These are phyloP conservation scores for Andrena marginata DNA, from an alignment of 2,888 invertebrate species.

Conservation along the genomic window DNA sequence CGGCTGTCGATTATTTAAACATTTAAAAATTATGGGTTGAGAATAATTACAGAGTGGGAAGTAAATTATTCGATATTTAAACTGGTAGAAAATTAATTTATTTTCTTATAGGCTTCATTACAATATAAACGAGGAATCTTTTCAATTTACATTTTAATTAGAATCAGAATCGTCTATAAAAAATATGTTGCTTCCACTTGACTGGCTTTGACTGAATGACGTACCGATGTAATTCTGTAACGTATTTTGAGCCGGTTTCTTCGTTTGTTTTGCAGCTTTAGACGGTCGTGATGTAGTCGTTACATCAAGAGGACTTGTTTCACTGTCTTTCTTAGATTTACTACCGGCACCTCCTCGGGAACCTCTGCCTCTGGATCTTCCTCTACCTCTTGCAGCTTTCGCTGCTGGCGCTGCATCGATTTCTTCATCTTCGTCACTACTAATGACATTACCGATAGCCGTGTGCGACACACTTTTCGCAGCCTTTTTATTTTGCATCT, in stretches of 20 bases:
- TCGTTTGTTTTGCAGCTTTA: background rate
- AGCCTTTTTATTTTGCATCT: background rate
- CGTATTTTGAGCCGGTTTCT: background rate
- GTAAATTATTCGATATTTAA: background rate
- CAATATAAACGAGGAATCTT: background rate
- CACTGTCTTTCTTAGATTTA: constrained; percentile 16
- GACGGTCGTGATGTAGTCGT: background rate
- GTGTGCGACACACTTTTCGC: background rate
- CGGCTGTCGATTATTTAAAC: background rate
- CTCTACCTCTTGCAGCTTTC: constrained; percentile 49
- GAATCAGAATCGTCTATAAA: constrained; percentile 38
- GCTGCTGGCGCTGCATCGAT: background rate
- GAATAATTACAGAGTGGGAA: background rate
- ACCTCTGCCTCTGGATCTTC: constrained; percentile 42
- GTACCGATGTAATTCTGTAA: background rate
- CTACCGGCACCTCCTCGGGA: constrained; percentile 46
- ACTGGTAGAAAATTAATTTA: constrained; percentile 17
- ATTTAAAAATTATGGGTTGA: background rate
- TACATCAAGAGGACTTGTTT: background rate
- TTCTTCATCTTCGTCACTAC: constrained; percentile 35
- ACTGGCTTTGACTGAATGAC: background rate
- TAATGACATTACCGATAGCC: background rate
- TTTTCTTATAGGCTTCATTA: constrained; percentile 12
- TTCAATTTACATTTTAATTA: constrained; percentile 27
- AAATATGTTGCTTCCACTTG: accelerated